phyloP scores from a whole-genome alignment of 2,888 invertebrate species.

The Acholoe squamosa region DNA sequence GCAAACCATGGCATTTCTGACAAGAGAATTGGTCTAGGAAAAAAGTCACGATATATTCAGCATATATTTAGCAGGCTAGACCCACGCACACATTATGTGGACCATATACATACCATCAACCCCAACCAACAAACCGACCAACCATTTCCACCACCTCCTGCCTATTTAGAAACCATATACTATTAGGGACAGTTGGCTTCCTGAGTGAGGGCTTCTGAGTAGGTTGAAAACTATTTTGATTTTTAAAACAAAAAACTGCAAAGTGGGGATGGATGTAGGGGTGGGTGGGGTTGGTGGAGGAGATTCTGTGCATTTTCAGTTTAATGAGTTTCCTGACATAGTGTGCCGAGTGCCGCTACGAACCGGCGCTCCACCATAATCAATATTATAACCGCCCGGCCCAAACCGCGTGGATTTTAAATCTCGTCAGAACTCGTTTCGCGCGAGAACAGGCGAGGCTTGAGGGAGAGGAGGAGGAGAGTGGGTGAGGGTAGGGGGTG shows the following conservation, averaged over 20 bases:
- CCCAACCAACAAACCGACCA: no score
- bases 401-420: slow-evolving; percentile 53
- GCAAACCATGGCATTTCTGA: not conserved
- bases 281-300: not conserved
- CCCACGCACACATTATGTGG: not conserved
- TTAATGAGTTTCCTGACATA: slow-evolving; percentile 53
- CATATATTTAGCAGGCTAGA: slow-evolving; percentile 10
- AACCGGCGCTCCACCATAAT: slow-evolving; percentile 14
- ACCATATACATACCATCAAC: not conserved
- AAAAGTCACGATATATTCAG: slow-evolving; percentile 5
- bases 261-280: no score
- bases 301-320: slow-evolving; percentile 24
- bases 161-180: no score
- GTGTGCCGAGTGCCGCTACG: not conserved
- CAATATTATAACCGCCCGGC: slow-evolving; percentile 47
- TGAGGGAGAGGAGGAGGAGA: slow-evolving; percentile 11
- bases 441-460: slow-evolving; percentile 51
- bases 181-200: no score
- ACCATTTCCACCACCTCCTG: no score
- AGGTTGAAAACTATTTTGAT: no score
- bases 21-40: slow-evolving; percentile 6
- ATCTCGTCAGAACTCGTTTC: slow-evolving; percentile 49
- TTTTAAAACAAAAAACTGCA: no score
- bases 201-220: no score
- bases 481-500: not conserved